phyloP scores from a whole-genome alignment of 1,140 invertebrate genomes.

The Brachionus rubens region DNA sequence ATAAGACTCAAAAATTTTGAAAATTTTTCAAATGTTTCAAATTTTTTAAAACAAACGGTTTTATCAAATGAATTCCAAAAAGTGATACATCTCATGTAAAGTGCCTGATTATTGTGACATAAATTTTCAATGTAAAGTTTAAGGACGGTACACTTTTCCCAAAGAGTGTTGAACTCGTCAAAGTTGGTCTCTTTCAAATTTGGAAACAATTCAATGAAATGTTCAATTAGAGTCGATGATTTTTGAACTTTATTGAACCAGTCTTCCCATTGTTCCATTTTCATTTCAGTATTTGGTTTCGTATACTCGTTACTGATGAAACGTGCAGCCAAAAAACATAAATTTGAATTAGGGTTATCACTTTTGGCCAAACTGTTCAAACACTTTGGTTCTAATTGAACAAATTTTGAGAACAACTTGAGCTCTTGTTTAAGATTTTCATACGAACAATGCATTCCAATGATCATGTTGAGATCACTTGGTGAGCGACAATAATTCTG shows the following conservation, averaged over 20 bases:
- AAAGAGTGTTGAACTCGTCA: slow-evolving; percentile 7
- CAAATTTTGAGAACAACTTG: slow-evolving; percentile 20
- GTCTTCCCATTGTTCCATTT: neutral
- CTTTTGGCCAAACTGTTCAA: neutral
- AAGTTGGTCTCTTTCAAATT: neutral
- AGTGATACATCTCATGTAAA: neutral
- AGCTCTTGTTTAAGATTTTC: slow-evolving; percentile 7
- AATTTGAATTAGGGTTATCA: slow-evolving; percentile 9
- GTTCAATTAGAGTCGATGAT: neutral
- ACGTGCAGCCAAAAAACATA: slow-evolving; percentile 7
- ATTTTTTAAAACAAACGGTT: neutral
- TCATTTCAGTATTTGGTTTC: neutral
- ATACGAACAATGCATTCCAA: neutral
- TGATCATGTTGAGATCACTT: neutral
- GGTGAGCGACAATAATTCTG: neutral
- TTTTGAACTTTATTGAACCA: slow-evolving; percentile 30
- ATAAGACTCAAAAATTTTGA: neutral
- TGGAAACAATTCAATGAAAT: neutral
- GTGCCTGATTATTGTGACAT: neutral
- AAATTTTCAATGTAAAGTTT: slow-evolving; percentile 32
- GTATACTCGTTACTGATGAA: neutral
- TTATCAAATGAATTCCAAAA: slow-evolving; percentile 1
- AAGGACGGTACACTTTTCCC: neutral
- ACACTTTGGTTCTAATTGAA: neutral
- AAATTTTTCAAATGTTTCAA: neutral